Evolutionary conservation across 2,113 vertebrate genomes (phyloP).

Genomic region (Rhynchopsitta pachyrhyncha): DNA sequence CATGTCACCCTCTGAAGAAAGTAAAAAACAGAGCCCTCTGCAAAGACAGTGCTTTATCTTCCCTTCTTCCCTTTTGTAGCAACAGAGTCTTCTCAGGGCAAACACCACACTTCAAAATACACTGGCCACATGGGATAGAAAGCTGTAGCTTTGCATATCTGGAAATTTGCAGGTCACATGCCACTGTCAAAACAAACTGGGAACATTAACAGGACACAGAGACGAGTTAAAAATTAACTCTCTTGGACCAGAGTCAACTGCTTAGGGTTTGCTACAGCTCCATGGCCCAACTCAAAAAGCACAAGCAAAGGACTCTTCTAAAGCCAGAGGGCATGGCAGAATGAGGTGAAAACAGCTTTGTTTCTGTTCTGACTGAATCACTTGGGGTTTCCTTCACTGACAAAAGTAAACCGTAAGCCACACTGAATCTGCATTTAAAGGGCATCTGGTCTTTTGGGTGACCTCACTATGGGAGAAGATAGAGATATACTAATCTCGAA

Average conservation of each 20-base stretch:
- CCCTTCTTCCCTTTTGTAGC: neutral
- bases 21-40: neutral
- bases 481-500: neutral
- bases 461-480: neutral
- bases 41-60: neutral
- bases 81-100: neutral
- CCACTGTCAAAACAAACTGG: neutral
- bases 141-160: neutral
- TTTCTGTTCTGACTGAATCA: neutral
- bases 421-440: neutral
- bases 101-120: neutral
- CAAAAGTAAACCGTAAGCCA: neutral
- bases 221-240: neutral
- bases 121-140: neutral
- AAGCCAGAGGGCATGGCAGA: neutral
- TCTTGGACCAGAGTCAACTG: neutral
- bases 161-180: neutral
- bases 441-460: neutral
- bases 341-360: neutral
- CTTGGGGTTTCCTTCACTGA: neutral
- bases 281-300: no score
- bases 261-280: neutral
- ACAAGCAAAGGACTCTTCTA: neutral
- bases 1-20: neutral
- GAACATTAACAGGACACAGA: neutral